Base-by-base conservation (phyloP, 2,888 invertebrate genomes). In the Eupithecia subumbrata region DNA sequence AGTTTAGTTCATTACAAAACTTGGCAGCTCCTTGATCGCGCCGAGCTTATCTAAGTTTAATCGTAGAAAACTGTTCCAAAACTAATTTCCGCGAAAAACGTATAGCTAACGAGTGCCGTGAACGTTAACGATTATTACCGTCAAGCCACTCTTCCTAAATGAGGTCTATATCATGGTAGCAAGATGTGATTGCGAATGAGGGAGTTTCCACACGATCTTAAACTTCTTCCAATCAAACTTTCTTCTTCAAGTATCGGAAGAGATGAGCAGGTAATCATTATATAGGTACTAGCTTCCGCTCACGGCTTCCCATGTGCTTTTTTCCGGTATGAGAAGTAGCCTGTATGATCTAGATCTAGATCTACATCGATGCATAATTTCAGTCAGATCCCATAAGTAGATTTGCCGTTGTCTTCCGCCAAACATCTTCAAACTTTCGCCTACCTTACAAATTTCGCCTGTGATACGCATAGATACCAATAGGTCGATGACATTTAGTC, bases 121-220 rank as follows among this genome's bases (percentile, higher is more conserved):
- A 93, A 92, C 90, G 90, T 87, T 91, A 93, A 92, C 90, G 90
- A 88, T 91, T 91, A 93, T 90, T 88, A 89, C 82, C 82, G 85
- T 82, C 84, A 80, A 84, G 82, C 85, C 84, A 87, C 87, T 90
- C 88, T 88, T 86, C 86, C 83, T 89, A 89, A 90, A 89, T 87
- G 88, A 88, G 85, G 86, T 87, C 84, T 90, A 87, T 89, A 89
- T 90, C 87, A 87, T 86, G 89, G 79, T 76, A 70, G 68, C 60
- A 37, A 71, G 71, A 73, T 45, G 56, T 37, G 72, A 77, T 72
- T 74, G 67, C 74, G 88, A 22, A 45, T 22, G 37, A 2, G 45
- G 68, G n/a, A 68, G 68, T 18, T 64, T 30, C 64, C 34, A 64
- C 43, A 22, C 43, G 22, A 43, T 40, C 43, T 43, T n/a, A 67